Evolutionary conservation across 2,888 invertebrate species (phyloP).

Genomic region (Lydus trimaculatus): DNA sequence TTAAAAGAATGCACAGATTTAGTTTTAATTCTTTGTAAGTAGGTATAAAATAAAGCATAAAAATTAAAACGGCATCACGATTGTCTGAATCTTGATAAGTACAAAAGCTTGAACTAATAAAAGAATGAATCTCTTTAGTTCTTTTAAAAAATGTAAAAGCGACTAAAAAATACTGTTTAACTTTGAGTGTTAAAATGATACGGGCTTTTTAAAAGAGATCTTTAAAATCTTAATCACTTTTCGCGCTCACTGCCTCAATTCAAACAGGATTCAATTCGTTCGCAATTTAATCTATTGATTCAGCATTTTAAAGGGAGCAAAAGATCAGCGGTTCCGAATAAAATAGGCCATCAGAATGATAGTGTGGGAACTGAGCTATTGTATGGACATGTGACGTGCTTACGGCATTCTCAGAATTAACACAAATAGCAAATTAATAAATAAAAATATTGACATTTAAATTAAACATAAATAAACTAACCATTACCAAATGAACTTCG

Average conservation of each 20-base stretch:
- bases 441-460: conserved; percentile 44
- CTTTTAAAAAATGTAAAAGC: conserved; percentile 56
- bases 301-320: conserved; percentile 58
- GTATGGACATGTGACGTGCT: conserved; percentile 57
- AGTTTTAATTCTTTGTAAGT: not conserved
- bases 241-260: conserved; percentile 55
- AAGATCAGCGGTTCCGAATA: conserved; percentile 59
- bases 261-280: conserved; percentile 52
- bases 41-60: conserved; percentile 41
- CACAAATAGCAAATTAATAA: conserved; percentile 46
- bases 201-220: conserved; percentile 53
- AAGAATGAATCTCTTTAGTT: conserved; percentile 56
- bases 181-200: conserved; percentile 56
- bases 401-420: conserved; percentile 50
- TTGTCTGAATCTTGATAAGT: conserved; percentile 49
- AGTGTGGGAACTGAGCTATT: conserved; percentile 58
- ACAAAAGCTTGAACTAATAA: conserved; percentile 54
- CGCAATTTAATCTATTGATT: conserved; percentile 60
- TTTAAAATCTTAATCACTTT: conserved; percentile 61
- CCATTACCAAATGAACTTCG: not conserved
- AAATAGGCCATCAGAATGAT: conserved; percentile 57
- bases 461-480: not conserved
- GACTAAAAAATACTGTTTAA: conserved; percentile 57
- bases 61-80: conserved; percentile 53
- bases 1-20: conserved; percentile 2